Conservation (phyloP, 2,888 invertebrate species). For the Chrysolina oricalcia region DNA sequence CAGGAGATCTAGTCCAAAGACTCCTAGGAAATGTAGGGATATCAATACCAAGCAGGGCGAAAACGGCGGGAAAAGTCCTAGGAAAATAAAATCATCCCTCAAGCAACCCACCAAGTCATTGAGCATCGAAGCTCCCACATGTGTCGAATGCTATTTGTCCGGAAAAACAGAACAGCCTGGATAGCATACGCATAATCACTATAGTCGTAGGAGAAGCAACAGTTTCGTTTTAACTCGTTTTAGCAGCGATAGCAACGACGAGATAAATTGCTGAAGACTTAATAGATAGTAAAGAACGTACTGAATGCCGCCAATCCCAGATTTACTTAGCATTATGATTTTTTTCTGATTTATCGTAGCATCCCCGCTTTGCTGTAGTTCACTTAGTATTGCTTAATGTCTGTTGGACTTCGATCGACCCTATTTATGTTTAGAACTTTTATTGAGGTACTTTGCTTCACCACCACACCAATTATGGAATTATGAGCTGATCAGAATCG, state of each 20-base stretch:
- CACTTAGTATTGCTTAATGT: conserved; percentile 59
- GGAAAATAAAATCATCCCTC: conserved; percentile 68
- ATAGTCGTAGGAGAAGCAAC: conserved; percentile 50
- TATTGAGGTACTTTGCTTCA: conserved; percentile 55
- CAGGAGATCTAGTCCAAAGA: conserved; percentile 55
- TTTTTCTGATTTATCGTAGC: conserved; percentile 57
- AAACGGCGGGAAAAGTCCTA: conserved; percentile 59
- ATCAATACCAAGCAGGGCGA: conserved; percentile 53
- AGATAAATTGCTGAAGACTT: conserved; percentile 65
- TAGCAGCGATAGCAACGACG: conserved; percentile 58
- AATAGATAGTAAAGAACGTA: conserved; percentile 27
- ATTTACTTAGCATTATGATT: conserved; percentile 43
- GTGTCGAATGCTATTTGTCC: conserved; percentile 83
- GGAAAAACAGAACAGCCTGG: conserved; percentile 72
- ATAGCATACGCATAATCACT: conserved; percentile 63
- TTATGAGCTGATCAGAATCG: not conserved
- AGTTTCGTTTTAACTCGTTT: conserved; percentile 57
- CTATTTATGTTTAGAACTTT: conserved; percentile 56
- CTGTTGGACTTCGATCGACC: conserved; percentile 66
- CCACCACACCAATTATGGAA: conserved; percentile 34
- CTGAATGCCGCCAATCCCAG: conserved; percentile 14
- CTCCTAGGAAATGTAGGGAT: conserved; percentile 65
- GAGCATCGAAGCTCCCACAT: conserved; percentile 81
- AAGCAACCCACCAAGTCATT: conserved; percentile 73
- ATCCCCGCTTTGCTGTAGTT: conserved; percentile 59